Evolutionary conservation across 92 coral and sea anemone species (phyloP).

Genomic region (Bergia puertoricense): DNA sequence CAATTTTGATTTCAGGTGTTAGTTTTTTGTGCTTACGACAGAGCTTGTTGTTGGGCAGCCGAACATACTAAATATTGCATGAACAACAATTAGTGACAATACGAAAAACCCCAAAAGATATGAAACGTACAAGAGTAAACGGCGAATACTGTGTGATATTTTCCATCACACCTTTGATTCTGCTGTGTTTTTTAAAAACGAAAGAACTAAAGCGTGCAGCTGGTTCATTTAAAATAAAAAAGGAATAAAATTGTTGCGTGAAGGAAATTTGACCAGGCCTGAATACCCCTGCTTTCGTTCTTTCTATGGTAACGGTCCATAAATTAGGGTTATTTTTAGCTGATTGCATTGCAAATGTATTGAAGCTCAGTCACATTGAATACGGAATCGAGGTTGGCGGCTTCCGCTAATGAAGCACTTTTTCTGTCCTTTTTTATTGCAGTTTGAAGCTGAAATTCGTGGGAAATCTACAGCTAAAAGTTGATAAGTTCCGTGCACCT

Average conservation of each 20-base stretch:
- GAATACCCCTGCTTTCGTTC: background rate
- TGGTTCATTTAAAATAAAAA: background rate
- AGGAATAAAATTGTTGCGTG: background rate
- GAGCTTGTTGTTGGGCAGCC: background rate
- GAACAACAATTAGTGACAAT: constrained; percentile 9
- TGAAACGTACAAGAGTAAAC: background rate
- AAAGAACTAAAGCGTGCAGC: background rate
- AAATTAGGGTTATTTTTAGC: constrained; percentile 33
- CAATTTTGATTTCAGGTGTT: background rate
- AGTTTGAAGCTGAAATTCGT: constrained; percentile 14
- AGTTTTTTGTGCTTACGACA: background rate
- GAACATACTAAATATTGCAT: constrained; percentile 18
- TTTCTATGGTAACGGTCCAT: constrained; percentile 42
- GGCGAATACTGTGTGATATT: background rate
- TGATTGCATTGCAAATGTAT: constrained; percentile 16
- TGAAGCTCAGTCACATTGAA: background rate
- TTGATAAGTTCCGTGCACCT: background rate
- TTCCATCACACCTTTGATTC: background rate
- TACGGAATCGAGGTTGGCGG: constrained; percentile 8
- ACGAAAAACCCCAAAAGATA: background rate
- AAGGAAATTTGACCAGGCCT: background rate
- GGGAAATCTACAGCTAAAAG: background rate
- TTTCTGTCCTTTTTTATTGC: constrained; percentile 11
- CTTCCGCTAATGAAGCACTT: constrained; percentile 9
- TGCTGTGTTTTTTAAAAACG: background rate